Evolutionary conservation across 2,113 vertebrate species (phyloP).

Genomic region (Antechinus stuartii): DNA sequence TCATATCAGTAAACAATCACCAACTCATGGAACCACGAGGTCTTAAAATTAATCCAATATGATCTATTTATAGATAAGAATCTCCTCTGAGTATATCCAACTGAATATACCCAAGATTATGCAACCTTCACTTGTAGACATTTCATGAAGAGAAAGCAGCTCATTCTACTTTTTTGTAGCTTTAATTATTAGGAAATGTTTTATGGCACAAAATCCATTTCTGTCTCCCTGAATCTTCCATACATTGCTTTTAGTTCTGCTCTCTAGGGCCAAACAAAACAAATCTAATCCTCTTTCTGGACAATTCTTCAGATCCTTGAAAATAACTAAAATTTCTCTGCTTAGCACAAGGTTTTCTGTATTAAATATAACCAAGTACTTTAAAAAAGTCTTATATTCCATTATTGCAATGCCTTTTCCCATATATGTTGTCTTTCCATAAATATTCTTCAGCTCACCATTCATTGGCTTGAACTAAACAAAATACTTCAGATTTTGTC

Average conservation of each 20-base stretch:
- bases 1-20: not conserved
- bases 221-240: not conserved
- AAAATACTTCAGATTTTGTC: not conserved
- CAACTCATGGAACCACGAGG: not conserved
- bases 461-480: not conserved
- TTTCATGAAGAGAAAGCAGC: not conserved
- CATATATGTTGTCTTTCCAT: not conserved
- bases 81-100: not conserved
- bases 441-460: not conserved
- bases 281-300: not conserved
- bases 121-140: not conserved
- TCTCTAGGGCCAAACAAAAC: not conserved
- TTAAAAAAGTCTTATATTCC: not conserved
- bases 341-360: not conserved
- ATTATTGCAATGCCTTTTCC: not conserved
- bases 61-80: not conserved
- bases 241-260: not conserved
- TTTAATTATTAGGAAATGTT: not conserved
- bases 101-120: not conserved
- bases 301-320: not conserved
- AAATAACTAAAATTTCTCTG: not conserved
- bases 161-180: not conserved
- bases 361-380: not conserved
- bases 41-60: not conserved
- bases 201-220: not conserved